Evolutionary conservation across 2,888 invertebrate species (phyloP), one percentile per base, ranked within the genome.

Genomic region (Andrena dorsata): DNA sequence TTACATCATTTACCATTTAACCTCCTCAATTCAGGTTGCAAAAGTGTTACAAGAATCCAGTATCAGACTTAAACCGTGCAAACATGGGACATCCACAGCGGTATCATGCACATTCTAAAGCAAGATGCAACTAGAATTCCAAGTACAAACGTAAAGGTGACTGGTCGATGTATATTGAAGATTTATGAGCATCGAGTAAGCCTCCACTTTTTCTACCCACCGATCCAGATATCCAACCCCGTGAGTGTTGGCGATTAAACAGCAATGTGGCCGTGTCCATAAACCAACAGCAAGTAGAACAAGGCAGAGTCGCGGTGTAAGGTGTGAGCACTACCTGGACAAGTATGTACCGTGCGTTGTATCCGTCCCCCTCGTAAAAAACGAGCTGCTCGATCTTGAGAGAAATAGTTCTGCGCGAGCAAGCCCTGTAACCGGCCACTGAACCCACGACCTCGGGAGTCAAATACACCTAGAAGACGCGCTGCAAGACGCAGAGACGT

Each of bases 401-500:
- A 76, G 83, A 76, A 83, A 84, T 80, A 83, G 76, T 83, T 76
- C 68, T 73, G 73, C 47, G 28, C 26, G 63, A 71, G 80, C 47
- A 65, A 80, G 73, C 66, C 47, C 53, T 71, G 76, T 73, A 76
- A 76, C 76, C 84, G 84, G 84, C 73, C 84, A 84, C 70, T 84
- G 84, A 83, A 84, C 84, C 10, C 84, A 6, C 80, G 83, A 84
- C 84, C 83, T 83, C 82, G 76, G n/a, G 23, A 79, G 75, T 82
- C 83, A 77, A 71, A 82, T 78, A 68, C 82, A 47, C 28, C 47
- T 47, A 72, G 60, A 75, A 73, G 69, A 72, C 60, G 65, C 60
- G 47, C 32, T 61, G n/a, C 76, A 13, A 53, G 76, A 26, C 49
- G 66, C 41, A 58, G 53, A 72, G 79, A 79, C 68, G 64, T 66